These are phyloP conservation scores for Stichodactyla mertensii DNA, from an alignment of 64 coral and sea anemone species.

Conservation along the genomic window DNA sequence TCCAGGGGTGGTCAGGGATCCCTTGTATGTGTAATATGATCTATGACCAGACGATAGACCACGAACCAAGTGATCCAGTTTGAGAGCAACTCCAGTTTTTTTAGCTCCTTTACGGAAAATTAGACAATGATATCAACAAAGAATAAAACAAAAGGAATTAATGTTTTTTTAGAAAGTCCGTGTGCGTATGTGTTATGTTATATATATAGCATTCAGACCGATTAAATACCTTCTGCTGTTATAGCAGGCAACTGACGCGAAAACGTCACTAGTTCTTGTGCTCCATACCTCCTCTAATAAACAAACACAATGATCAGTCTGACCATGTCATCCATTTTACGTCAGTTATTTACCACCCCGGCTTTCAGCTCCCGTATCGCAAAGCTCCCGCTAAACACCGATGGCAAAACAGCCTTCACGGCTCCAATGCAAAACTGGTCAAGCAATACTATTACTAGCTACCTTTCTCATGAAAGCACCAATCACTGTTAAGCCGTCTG, in stretches of 20 bases:
- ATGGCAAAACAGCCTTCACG: neutral
- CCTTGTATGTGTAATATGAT: conserved; percentile 70
- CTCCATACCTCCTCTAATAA: neutral
- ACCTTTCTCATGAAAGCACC: conserved; percentile 43
- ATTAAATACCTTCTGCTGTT: neutral
- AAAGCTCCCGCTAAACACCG: too few species aligned
- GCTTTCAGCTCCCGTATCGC: too few species aligned
- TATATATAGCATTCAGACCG: neutral
- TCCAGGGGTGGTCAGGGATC: conserved; percentile 85
- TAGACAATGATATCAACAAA: neutral
- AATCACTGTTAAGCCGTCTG: conserved; percentile 65
- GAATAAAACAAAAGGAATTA: neutral
- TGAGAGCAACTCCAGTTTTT: neutral
- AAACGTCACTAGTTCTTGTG: neutral
- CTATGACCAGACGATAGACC: conserved; percentile 5
- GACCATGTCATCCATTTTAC: too few species aligned
- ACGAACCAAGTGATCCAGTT: conserved; percentile 3
- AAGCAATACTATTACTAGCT: neutral
- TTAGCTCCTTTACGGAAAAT: neutral
- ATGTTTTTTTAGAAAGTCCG: neutral
- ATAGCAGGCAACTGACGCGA: neutral
- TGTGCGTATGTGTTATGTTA: too few species aligned
- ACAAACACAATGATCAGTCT: neutral
- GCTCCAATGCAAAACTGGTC: too few species aligned
- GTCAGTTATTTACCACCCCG: too few species aligned